Evolutionary conservation across 2,888 invertebrate species (phyloP).

Genomic region (Drosophila nr. perissopoda): DNA sequence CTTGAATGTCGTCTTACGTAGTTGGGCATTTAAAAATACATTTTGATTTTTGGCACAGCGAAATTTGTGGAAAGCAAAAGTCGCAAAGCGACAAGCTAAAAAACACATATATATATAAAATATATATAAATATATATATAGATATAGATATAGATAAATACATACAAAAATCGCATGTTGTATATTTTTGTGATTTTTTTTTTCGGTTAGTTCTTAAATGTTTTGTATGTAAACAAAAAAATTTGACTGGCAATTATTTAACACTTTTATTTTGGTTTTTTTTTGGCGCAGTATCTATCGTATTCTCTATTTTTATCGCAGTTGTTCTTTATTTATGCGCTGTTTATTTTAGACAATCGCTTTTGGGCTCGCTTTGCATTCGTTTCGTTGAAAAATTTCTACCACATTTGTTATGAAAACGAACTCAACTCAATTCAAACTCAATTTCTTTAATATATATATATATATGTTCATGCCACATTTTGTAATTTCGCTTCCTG

Average conservation of each 20-base stretch:
- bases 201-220: slow-evolving; percentile 31
- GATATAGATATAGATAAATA: slow-evolving; percentile 7
- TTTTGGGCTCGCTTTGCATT: slow-evolving; percentile 41
- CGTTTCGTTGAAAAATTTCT: slow-evolving; percentile 9
- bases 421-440: background rate
- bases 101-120: slow-evolving; percentile 17
- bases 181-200: slow-evolving; percentile 21
- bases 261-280: slow-evolving; percentile 50
- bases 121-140: background rate
- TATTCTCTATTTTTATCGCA: slow-evolving; percentile 34
- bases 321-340: slow-evolving; percentile 22
- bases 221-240: slow-evolving; percentile 63
- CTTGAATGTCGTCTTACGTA: slow-evolving; percentile 79
- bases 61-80: slow-evolving; percentile 46
- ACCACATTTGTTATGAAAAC: background rate
- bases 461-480: background rate
- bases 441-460: background rate
- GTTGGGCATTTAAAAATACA: slow-evolving; percentile 73
- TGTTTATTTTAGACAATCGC: slow-evolving; percentile 43
- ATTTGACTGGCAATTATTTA: slow-evolving; percentile 68
- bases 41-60: slow-evolving; percentile 28
- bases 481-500: background rate
- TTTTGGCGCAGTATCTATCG: slow-evolving; percentile 33
- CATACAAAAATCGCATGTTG: slow-evolving; percentile 43
- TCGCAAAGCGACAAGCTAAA: slow-evolving; percentile 20